These are phyloP conservation scores for Rhysida immarginata DNA, from an alignment of 1,140 invertebrate species.

Conservation along the genomic window DNA sequence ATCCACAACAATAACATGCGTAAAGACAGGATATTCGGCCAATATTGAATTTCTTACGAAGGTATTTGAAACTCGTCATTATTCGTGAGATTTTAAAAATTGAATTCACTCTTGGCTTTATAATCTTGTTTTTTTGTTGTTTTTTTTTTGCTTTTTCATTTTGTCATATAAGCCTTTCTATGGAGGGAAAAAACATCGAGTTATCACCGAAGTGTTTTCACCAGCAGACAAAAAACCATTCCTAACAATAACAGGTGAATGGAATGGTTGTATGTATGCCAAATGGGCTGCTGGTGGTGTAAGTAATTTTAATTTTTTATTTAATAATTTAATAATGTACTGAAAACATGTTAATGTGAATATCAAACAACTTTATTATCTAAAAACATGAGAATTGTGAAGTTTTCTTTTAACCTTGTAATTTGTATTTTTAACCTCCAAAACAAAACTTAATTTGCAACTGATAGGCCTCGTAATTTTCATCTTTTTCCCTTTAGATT, in stretches of 20 bases:
- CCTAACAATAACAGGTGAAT: slow-evolving; percentile 74
- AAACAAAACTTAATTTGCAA: too few relatives aligned
- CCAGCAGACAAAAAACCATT: slow-evolving; percentile 75
- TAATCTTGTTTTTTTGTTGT: neutral
- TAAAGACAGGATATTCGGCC: slow-evolving; percentile 74
- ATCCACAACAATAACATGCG: slow-evolving; percentile 67
- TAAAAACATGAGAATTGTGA: too few relatives aligned
- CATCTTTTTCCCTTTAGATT: too few relatives aligned
- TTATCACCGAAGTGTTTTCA: slow-evolving; percentile 62
- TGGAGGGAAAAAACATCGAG: slow-evolving; percentile 79
- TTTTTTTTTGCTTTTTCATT: too few relatives aligned
- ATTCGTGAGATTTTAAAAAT: neutral
- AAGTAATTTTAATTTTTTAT: slow-evolving; percentile 24
- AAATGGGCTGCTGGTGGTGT: slow-evolving; percentile 64
- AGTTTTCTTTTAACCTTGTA: too few relatives aligned
- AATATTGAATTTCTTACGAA: slow-evolving; percentile 88
- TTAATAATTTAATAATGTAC: too few relatives aligned
- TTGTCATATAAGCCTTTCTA: slow-evolving; percentile 77
- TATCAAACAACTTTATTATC: too few relatives aligned
- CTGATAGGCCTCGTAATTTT: too few relatives aligned
- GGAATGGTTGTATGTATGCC: slow-evolving; percentile 87
- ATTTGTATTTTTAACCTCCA: too few relatives aligned
- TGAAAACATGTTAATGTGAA: too few relatives aligned
- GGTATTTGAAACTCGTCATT: slow-evolving; percentile 20
- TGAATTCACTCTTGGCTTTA: neutral